Conservation (phyloP, 2,113 vertebrate species). For the Melanostigma gelatinosum region DNA sequence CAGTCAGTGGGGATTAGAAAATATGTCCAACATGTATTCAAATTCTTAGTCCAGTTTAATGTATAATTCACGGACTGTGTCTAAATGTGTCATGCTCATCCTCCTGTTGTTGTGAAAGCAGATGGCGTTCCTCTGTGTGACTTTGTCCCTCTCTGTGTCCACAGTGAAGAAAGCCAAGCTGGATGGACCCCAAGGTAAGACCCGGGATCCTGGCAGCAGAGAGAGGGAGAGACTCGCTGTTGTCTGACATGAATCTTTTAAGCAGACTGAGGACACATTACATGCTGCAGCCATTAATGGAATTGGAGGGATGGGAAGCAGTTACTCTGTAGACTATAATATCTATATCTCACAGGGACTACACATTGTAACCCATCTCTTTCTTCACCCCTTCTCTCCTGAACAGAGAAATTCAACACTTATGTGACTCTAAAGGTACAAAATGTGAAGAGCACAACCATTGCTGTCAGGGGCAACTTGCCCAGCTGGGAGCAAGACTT, state of each 20-base stretch:
- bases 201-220: slow-evolving; percentile 46
- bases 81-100: slow-evolving; percentile 2
- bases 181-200: slow-evolving; percentile 95
- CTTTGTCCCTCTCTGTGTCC: slow-evolving; percentile 77
- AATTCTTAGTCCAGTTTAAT: neutral
- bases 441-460: slow-evolving; percentile 99
- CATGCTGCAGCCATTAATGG: slow-evolving; percentile 28
- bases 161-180: slow-evolving; percentile 99
- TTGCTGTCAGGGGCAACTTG: slow-evolving; percentile 92
- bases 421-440: slow-evolving; percentile 99
- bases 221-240: slow-evolving; percentile 24
- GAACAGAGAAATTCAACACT: slow-evolving; percentile 96
- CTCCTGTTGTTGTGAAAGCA: slow-evolving; percentile 47
- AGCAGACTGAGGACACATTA: slow-evolving; percentile 29
- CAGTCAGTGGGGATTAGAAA: neutral
- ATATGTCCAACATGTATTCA: neutral
- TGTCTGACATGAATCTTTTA: slow-evolving; percentile 34
- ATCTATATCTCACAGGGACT: neutral
- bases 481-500: slow-evolving; percentile 99
- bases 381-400: slow-evolving; percentile 24
- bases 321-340: slow-evolving; percentile 1
- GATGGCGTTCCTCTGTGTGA: slow-evolving; percentile 76
- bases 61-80: slow-evolving; percentile 3
- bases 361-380: slow-evolving; percentile 11
- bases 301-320: slow-evolving; percentile 11